Base-by-base conservation (phyloP, 30 jellyfish, hydroid and myxozoan species). In the Aurelia aurita complex sp. Pacific region DNA sequence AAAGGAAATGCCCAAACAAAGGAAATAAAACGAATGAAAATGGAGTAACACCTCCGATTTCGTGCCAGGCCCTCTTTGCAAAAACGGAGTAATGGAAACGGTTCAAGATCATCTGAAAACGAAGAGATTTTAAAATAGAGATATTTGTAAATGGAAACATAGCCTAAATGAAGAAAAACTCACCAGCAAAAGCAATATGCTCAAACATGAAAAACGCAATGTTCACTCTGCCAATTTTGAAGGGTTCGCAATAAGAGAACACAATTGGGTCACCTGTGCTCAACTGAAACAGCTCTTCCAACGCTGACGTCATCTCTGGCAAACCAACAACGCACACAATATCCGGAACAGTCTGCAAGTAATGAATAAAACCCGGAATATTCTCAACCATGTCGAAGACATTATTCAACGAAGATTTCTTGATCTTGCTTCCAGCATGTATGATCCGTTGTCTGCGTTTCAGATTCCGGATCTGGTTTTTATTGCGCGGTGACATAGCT, bases 401-500 rank as follows among this genome's bases (percentile, higher is more conserved):
- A 34, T 90, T 90, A 16, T 69, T 66, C 69, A 89, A 71, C 3
- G 89, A 65, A 9, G 73, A 16, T 64, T 79, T 79, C 75, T 65
- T 79, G 5, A 65, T 36, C 50, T 82, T 82, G 43, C 83, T 82
- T 43, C 90, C 90, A 16, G 90, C 94, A 36, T 87, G 87, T 12
- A 80, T 51, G 61, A 92, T 53, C 64, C 94, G 86, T 64, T 92
- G 98, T 63, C 91, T 80, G 14, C 98, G 92, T 59, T 89, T 92
- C 72, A 92, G 54, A 61, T 92, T 92, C 81, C 98, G 93, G 42
- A 92, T 95, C 81, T 92, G 98, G 76, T 87, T 85, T 32, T 92
- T 92, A 77, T 92, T 92, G 36, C 98, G 78, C 54, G 98, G 96
- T 12, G 96, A 74, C 94, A 92, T 62, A 32, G 87, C 98, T 29